Evolutionary conservation across 1,140 invertebrate genomes (phyloP).

Genomic region (Zaprionus camerounensis): DNA sequence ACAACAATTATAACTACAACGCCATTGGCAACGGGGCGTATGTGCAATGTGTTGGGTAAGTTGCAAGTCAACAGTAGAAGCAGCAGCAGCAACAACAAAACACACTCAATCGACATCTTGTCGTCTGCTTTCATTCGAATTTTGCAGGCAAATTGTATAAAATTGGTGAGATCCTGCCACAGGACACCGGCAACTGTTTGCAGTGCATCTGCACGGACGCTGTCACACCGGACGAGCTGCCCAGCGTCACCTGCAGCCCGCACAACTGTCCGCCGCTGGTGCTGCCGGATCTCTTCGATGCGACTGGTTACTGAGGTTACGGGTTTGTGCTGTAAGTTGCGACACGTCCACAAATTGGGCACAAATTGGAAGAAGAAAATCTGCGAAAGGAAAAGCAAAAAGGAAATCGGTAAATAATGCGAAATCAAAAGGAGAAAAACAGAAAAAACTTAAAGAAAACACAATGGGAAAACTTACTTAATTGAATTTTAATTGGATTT

Average conservation of each 20-base stretch:
- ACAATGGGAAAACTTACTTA: slow-evolving; percentile 15
- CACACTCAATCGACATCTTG: slow-evolving; percentile 4
- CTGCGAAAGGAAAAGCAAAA: slow-evolving; percentile 5
- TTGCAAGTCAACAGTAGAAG: slow-evolving; percentile 35
- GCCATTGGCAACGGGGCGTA: slow-evolving; percentile 68
- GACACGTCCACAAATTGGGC: slow-evolving; percentile 4
- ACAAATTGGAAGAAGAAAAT: slow-evolving; percentile 1
- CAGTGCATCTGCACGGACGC: slow-evolving; percentile 87
- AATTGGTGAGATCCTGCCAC: slow-evolving; percentile 87
- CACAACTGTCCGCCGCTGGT: slow-evolving; percentile 86
- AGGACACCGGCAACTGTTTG: slow-evolving; percentile 89
- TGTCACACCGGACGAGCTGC: slow-evolving; percentile 85
- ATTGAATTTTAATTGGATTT: slow-evolving; percentile 46
- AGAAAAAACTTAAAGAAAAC: slow-evolving; percentile 8
- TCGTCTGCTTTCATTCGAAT: slow-evolving; percentile 14
- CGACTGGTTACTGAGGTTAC: slow-evolving; percentile 83
- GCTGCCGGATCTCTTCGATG: slow-evolving; percentile 81
- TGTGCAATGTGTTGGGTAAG: slow-evolving; percentile 83
- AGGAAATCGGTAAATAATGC: slow-evolving; percentile 3
- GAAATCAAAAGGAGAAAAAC: slow-evolving; percentile 9
- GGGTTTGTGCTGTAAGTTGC: slow-evolving; percentile 74
- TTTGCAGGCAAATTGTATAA: slow-evolving; percentile 86
- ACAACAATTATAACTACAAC: slow-evolving; percentile 76
- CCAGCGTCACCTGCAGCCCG: slow-evolving; percentile 88
- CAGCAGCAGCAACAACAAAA: neutral